Conservation (phyloP, 2,113 vertebrate species). For the Indicator maculatus region DNA sequence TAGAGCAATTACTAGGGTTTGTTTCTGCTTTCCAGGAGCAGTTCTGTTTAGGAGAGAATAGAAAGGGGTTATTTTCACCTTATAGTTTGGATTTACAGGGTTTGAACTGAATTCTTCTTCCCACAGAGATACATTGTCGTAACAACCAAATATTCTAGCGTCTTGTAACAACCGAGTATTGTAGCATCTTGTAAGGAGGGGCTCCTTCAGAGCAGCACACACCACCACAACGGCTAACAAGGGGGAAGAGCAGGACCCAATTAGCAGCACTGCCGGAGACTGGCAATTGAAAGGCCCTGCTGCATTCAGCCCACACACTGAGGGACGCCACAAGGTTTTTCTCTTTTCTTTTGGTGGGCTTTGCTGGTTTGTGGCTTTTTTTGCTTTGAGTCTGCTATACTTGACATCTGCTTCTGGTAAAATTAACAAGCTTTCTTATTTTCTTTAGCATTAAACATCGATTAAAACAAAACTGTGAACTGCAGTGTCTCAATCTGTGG, state of each 20-base stretch:
- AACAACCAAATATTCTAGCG: neutral
- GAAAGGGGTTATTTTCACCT: slow-evolving; percentile 70
- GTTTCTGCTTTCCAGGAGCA: slow-evolving; percentile 74
- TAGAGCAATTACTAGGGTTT: slow-evolving; percentile 71
- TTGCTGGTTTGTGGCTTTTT: neutral
- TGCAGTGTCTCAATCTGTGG: neutral
- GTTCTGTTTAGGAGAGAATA: slow-evolving; percentile 75
- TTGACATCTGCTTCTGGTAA: slow-evolving; percentile 50
- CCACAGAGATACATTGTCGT: neutral
- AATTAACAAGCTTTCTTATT: neutral
- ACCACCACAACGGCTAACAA: neutral
- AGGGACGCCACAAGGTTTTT: neutral
- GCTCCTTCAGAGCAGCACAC: neutral
- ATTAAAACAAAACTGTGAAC: neutral
- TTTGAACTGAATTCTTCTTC: slow-evolving; percentile 21
- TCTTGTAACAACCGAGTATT: neutral
- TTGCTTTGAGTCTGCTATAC: neutral
- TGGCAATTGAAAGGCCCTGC: accelerated
- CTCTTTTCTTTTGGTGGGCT: neutral
- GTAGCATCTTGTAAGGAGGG: neutral
- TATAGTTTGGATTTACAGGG: slow-evolving; percentile 24
- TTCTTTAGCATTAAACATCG: neutral
- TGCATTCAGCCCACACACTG: neutral
- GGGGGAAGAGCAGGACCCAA: neutral
- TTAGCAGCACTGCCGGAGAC: neutral